Conservation (phyloP, 2,113 vertebrate species). For the Motacilla alba region DNA sequence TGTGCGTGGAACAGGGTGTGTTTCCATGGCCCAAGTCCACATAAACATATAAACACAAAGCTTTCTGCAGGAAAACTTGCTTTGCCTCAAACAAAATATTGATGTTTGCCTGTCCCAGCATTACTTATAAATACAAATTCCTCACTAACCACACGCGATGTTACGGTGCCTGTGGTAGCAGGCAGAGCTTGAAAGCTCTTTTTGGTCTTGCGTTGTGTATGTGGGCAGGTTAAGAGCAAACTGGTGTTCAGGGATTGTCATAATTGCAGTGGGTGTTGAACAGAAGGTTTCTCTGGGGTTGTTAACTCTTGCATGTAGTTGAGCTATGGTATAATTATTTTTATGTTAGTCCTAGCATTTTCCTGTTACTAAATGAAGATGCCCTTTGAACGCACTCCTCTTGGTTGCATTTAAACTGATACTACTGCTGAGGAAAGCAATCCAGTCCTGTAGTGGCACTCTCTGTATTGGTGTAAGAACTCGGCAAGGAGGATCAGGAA, state of each 20-base stretch:
- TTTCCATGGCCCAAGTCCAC: not conserved
- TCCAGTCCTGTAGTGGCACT: not conserved
- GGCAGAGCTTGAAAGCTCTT: not conserved
- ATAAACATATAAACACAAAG: not conserved
- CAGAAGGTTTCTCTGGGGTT: not conserved
- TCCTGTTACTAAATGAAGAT: not conserved
- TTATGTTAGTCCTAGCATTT: not conserved
- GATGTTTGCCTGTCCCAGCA: not conserved
- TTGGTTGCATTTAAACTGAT: not conserved
- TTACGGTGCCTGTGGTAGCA: not conserved
- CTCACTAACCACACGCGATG: not conserved
- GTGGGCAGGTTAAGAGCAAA: constrained; percentile 11
- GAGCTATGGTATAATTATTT: not conserved
- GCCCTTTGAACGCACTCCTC: not conserved
- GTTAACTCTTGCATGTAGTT: not conserved
- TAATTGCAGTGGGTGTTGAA: not conserved
- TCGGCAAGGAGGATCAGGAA: not conserved
- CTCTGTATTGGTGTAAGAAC: not conserved
- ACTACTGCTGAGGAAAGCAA: not conserved
- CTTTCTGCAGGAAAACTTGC: not conserved
- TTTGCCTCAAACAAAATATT: constrained; percentile 22
- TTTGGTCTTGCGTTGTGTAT: rapidly evolving
- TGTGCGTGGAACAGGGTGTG: not conserved
- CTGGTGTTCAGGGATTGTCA: not conserved
- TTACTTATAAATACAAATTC: not conserved